Evolutionary conservation across 2,888 invertebrate genomes (phyloP).

Genomic region (Prenolepis imparis): DNA sequence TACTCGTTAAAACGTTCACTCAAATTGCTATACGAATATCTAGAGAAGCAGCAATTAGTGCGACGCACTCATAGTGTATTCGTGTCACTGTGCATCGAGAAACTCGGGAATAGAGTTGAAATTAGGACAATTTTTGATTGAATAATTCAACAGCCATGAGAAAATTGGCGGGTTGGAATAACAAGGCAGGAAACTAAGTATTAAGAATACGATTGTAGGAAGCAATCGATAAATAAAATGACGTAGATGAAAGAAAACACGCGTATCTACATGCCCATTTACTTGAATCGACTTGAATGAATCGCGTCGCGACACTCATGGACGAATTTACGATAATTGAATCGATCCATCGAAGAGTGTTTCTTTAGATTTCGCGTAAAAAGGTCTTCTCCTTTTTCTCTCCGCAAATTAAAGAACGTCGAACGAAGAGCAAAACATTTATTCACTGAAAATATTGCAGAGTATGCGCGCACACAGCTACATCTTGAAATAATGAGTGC

Average conservation of each 20-base stretch:
- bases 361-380: constrained; percentile 25
- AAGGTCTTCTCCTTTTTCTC: not conserved
- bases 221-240: constrained; percentile 15
- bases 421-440: not conserved
- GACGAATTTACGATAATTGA: constrained; percentile 33
- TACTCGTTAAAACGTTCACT: constrained; percentile 35
- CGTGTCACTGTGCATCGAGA: constrained; percentile 6
- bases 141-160: constrained; percentile 25
- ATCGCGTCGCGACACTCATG: not conserved
- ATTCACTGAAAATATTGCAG: not conserved
- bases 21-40: constrained; percentile 28
- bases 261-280: not conserved
- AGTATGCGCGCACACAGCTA: not conserved
- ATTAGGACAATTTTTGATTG: constrained; percentile 22
- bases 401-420: constrained; percentile 19
- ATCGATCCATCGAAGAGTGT: constrained; percentile 7
- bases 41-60: constrained; percentile 44
- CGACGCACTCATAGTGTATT: not conserved
- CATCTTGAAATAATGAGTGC: not conserved
- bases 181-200: not conserved
- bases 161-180: constrained; percentile 14
- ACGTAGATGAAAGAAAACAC: not conserved
- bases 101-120: not conserved
- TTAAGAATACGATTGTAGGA: not conserved
- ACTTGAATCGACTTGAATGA: constrained; percentile 8